phyloP scores from a whole-genome alignment of 1,140 invertebrate species.

The Drosophila rhopaloa region DNA sequence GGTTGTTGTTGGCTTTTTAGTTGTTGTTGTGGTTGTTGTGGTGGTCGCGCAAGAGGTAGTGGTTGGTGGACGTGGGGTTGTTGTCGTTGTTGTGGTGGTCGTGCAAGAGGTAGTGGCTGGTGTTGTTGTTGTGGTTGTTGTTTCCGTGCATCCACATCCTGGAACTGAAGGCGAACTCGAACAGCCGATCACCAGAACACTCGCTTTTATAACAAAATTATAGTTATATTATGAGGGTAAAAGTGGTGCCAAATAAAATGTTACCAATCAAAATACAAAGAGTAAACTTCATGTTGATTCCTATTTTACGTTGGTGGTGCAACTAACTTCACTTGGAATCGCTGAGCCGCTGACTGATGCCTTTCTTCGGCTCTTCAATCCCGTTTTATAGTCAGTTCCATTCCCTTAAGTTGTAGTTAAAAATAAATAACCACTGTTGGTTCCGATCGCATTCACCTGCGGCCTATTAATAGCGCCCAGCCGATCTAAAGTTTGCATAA shows the following conservation, averaged over 20 bases:
- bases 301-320: background rate
- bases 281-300: constrained; percentile 21
- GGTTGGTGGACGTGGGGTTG: background rate
- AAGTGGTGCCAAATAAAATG: background rate
- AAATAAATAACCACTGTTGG: background rate
- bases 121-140: too few relatives aligned
- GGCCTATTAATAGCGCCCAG: background rate
- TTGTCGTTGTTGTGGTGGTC: background rate
- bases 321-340: constrained; percentile 4
- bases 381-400: constrained; percentile 17
- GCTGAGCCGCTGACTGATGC: constrained; percentile 27
- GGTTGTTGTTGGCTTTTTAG: background rate
- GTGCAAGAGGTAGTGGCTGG: background rate
- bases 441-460: constrained; percentile 1
- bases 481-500: constrained; percentile 8
- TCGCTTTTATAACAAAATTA: background rate
- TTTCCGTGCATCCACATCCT: background rate
- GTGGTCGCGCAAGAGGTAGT: background rate
- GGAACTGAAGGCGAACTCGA: background rate
- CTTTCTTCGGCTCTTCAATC: constrained; percentile 2
- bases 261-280: constrained; percentile 28
- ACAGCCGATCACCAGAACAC: constrained; percentile 15
- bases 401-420: constrained; percentile 12
- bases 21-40: background rate
- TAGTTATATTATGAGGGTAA: background rate